A percentile compares a stretch with the other conserved stretches of the same genome.
Conservation (phyloP, 2,888 invertebrate genomes). For the Phytoseiulus persimilis region DNA sequence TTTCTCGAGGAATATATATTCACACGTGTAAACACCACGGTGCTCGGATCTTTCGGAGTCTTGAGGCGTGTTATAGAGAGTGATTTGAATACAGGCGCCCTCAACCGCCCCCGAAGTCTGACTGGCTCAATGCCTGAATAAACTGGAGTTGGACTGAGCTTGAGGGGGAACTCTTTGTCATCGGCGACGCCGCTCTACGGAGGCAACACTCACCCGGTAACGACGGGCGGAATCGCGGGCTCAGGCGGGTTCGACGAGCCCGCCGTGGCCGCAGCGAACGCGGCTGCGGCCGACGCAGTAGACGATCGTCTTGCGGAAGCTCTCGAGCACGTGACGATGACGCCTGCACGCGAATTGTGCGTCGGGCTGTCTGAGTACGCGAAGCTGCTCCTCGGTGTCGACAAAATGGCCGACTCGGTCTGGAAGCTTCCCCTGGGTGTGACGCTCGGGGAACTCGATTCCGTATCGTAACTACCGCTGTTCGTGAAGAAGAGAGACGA, state of each 20-base stretch:
- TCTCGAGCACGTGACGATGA: constrained; percentile 79
- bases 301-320: constrained; percentile 81
- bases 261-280: constrained; percentile 82
- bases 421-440: constrained; percentile 59
- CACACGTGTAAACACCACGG: neutral
- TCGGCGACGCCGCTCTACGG: too few relatives aligned
- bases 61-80: neutral
- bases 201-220: neutral
- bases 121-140: constrained; percentile 1
- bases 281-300: constrained; percentile 74
- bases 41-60: neutral
- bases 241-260: constrained; percentile 74
- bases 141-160: neutral
- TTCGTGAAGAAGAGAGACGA: constrained; percentile 18
- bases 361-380: constrained; percentile 55
- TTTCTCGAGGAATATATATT: neutral
- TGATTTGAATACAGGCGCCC: neutral
- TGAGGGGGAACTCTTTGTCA: too few relatives aligned
- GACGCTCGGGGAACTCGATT: constrained; percentile 48
- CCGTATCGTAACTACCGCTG: constrained; percentile 46
- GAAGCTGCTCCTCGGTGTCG: constrained; percentile 58
- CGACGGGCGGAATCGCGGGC: constrained; percentile 48
- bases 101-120: neutral
- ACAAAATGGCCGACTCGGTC: constrained; percentile 47
- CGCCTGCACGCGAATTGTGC: constrained; percentile 59